Base-by-base conservation (phyloP, 2,888 invertebrate genomes). In the Flabesymbios commensalis region DNA sequence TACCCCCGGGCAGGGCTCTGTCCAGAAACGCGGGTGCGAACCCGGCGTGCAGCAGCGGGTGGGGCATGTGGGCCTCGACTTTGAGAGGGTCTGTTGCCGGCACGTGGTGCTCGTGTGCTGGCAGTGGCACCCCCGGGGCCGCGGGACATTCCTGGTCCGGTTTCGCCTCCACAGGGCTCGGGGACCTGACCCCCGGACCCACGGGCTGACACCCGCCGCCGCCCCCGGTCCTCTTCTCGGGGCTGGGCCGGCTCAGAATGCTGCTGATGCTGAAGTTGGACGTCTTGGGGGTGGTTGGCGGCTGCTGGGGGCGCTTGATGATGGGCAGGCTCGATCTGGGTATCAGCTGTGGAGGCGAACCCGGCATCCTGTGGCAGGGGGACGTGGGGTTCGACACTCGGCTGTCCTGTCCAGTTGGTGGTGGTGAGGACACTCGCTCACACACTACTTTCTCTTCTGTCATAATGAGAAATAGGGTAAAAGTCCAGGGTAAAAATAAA, bases 221-320 rank as follows among this genome's bases (percentile, higher is more conserved):
- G 43, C 52, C 17, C 31, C 26, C 51, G 29, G 14, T 57, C 52
- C 28, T 41, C 28, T 17, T 43, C 55, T 3, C 24, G 52, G 29
- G 28, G n/a, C n/a, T 49, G 3, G 62, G 65, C 19, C 65, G 61
- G 33, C 65, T 62, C 14, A 65, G 62, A 45, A 65, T 65, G 57
- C 62, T 62, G 42, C 59, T 65, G 65, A 65, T 65, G 62, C 55
- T 55, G 57, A 65, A 65, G 42, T 55, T 59, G 19, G 62, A 62
- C 45, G 10, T 22, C 22, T 45, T 45, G 14, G 17, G 10, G 17
- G 45, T n/a, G 45, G 14, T 45, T 10, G n/a, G 45, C 7, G 10
- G 45, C 45, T 7, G 45, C 45, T 7, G 45, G 45, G 22, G 24
- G 7, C 45, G 45, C n/a, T n/a, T n/a, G n/a, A n/a, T n/a, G n/a